Conservation (phyloP, 2,797 vertebrate species). For the Leucoraja ocellata region DNA sequence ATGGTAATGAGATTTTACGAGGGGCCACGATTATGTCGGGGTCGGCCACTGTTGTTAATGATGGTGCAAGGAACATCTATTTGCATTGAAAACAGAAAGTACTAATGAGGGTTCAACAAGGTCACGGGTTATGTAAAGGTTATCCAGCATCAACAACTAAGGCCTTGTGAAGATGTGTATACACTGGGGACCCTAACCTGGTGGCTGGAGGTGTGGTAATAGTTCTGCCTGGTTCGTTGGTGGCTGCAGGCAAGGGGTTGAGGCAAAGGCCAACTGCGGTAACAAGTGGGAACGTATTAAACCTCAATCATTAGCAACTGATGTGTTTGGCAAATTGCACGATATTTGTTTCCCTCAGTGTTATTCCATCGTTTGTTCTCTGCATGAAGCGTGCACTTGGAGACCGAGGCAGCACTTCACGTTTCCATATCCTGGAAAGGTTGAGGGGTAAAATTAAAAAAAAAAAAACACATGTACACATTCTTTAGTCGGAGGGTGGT, state of each 20-base stretch:
- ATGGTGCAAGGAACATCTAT: not conserved
- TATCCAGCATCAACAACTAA: not conserved
- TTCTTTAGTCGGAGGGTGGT: no score
- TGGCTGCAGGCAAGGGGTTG: not conserved
- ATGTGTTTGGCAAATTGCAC: not conserved
- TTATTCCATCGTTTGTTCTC: not conserved
- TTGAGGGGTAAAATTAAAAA: not conserved
- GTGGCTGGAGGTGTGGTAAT: no score
- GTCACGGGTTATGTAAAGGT: slow-evolving; percentile 4
- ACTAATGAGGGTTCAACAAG: not conserved
- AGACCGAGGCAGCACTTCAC: not conserved
- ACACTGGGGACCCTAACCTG: not conserved
- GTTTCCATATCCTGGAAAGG: not conserved
- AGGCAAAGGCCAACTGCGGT: not conserved
- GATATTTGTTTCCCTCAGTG: not conserved
- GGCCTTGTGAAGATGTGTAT: not conserved
- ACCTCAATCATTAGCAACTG: not conserved
- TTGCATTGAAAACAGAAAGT: not conserved
- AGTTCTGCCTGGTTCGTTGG: not conserved
- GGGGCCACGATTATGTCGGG: not conserved
- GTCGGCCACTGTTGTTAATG: slow-evolving; percentile 10
- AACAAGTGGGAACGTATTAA: not conserved
- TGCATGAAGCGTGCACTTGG: not conserved
- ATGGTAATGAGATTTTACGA: not conserved
- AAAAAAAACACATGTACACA: no score